phyloP scores from a whole-genome alignment of 2,113 vertebrate species.

The Toxotes jaculatrix region DNA sequence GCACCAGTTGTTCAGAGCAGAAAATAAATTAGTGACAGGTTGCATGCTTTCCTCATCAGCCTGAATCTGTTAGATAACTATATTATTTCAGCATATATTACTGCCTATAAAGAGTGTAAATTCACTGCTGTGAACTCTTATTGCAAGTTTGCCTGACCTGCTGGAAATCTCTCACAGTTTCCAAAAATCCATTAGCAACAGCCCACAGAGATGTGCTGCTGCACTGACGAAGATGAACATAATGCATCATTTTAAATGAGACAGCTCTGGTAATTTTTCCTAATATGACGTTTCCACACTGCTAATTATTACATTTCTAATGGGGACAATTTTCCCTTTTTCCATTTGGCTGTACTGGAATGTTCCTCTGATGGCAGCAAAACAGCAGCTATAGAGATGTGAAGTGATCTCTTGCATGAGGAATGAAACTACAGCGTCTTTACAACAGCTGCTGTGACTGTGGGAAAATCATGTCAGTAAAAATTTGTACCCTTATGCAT shows the following conservation, averaged over 20 bases:
- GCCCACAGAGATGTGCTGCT: slow-evolving; percentile 2
- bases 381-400: neutral
- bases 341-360: neutral
- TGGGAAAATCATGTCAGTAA: no score
- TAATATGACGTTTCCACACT: neutral
- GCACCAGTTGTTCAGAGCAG: neutral
- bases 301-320: slow-evolving; percentile 18
- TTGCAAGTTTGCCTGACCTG: neutral
- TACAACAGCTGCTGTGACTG: neutral
- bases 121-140: neutral
- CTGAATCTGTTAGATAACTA: neutral
- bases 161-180: slow-evolving; percentile 5
- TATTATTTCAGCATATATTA: neutral
- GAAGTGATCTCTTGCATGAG: neutral
- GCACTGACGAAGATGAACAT: slow-evolving; percentile 5
- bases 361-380: neutral
- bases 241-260: slow-evolving; percentile 26
- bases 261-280: slow-evolving; percentile 12
- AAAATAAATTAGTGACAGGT: neutral
- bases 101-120: neutral
- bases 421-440: neutral
- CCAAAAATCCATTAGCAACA: slow-evolving; percentile 9
- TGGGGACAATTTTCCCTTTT: slow-evolving; percentile 8
- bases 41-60: neutral
- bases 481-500: neutral